phyloP scores from a whole-genome alignment of 1,140 invertebrate genomes.

The Mactra quadrangularis region DNA sequence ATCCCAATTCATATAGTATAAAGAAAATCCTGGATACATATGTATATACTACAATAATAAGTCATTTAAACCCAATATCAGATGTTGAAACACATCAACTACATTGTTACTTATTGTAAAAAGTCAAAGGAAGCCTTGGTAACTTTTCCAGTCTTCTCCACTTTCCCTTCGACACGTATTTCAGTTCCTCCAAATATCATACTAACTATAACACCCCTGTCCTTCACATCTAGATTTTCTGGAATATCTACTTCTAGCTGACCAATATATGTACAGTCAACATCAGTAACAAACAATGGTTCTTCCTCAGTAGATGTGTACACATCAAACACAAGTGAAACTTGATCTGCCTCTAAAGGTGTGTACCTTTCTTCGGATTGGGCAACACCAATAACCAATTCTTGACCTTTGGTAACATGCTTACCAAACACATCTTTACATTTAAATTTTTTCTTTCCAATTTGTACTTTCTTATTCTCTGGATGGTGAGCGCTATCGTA shows the following conservation, averaged over 20 bases:
- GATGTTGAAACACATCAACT: background rate
- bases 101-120: constrained; percentile 7
- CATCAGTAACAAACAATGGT: constrained; percentile 35
- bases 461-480: constrained; percentile 24
- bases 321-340: constrained; percentile 19
- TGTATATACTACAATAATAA: too few species aligned
- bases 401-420: constrained; percentile 33
- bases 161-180: constrained; percentile 15
- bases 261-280: constrained; percentile 22
- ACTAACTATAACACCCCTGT: constrained; percentile 24
- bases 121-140: constrained; percentile 37
- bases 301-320: constrained; percentile 31
- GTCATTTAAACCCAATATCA: too few species aligned
- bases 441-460: constrained; percentile 12
- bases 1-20: too few species aligned
- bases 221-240: background rate
- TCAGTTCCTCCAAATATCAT: constrained; percentile 53
- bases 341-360: constrained; percentile 34
- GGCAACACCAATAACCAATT: constrained; percentile 16
- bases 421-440: constrained; percentile 41
- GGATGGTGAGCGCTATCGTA: constrained; percentile 19
- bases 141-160: constrained; percentile 34
- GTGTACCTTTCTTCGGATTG: constrained; percentile 22
- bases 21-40: too few species aligned
- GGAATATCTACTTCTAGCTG: constrained; percentile 37